Conservation (phyloP, 1,140 invertebrate species). For the Phymastichus coffea region DNA sequence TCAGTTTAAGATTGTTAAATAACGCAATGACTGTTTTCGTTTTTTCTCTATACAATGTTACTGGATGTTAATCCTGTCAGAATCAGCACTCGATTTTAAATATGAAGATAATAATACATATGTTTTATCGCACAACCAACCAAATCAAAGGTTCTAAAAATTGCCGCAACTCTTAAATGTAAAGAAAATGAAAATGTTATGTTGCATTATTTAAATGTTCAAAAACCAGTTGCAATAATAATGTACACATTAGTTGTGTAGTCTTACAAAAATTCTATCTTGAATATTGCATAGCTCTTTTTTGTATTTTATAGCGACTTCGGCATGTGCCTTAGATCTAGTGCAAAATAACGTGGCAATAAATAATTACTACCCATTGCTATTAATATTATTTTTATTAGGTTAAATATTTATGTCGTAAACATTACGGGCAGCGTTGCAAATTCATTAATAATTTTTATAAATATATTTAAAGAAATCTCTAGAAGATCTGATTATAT, state of each 20-base stretch:
- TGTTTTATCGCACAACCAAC: too few relatives aligned
- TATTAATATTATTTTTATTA: conserved; percentile 11
- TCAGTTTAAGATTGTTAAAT: too few relatives aligned
- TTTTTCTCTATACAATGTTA: too few relatives aligned
- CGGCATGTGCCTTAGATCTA: conserved; percentile 29
- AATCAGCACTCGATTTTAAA: conserved; percentile 22
- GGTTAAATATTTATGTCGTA: conserved; percentile 17
- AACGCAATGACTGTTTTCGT: too few relatives aligned
- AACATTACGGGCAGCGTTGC: conserved; percentile 35
- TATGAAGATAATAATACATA: too few relatives aligned
- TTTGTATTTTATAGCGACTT: conserved; percentile 44
- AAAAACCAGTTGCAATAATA: conserved; percentile 24
- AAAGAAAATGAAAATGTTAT: background rate
- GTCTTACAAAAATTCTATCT: conserved; percentile 39
- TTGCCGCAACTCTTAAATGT: conserved; percentile 9
- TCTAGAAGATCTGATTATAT: conserved; percentile 43
- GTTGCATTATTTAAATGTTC: conserved; percentile 10
- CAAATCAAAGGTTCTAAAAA: too few relatives aligned
- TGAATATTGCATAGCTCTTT: conserved; percentile 37
- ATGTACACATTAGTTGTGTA: conserved; percentile 30
- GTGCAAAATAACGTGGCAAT: conserved; percentile 45
- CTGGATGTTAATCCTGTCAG: too few relatives aligned
- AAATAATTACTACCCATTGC: conserved; percentile 32
- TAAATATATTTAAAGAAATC: conserved; percentile 24
- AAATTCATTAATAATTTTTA: conserved; percentile 29